These are phyloP conservation scores for Globodera rostochiensis DNA, from an alignment of 1,140 invertebrate species.

Conservation along the genomic window DNA sequence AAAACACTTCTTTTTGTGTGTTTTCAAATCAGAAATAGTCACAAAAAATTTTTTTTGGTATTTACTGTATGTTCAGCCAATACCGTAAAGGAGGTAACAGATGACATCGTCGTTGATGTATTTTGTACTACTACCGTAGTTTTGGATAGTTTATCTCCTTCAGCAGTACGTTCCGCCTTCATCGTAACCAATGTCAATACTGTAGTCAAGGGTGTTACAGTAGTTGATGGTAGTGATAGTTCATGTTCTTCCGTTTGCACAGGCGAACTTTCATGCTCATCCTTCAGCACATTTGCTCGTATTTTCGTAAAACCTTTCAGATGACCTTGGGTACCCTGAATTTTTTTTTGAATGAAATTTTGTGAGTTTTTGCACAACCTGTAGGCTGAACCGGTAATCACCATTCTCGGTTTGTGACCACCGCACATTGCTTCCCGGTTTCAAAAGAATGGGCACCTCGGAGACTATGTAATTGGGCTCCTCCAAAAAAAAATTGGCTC, in stretches of 20 bases:
- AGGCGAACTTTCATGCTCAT: slow-evolving; percentile 2
- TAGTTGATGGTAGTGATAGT: neutral
- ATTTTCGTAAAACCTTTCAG: slow-evolving; percentile 4
- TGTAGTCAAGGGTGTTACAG: neutral
- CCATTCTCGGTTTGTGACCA: slow-evolving; percentile 28
- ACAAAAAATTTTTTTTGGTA: no score
- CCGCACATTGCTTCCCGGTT: slow-evolving; percentile 14
- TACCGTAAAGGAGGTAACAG: no score
- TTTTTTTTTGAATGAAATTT: neutral
- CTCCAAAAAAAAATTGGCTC: slow-evolving; percentile 28
- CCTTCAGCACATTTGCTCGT: slow-evolving; percentile 8
- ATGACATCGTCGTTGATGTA: no score
- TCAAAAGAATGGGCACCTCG: slow-evolving; percentile 37
- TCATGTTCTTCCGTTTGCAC: neutral
- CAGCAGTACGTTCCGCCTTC: no score
- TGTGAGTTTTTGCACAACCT: slow-evolving; percentile 1
- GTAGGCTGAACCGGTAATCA: slow-evolving; percentile 32
- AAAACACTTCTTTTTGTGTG: no score
- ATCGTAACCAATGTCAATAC: neutral
- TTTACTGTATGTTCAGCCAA: no score
- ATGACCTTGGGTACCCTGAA: slow-evolving; percentile 10
- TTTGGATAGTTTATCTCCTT: no score
- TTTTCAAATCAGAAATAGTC: no score
- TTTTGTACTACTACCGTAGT: no score
- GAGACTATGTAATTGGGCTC: slow-evolving; percentile 32